These are phyloP conservation scores for Aspidoscelis tigris DNA, from an alignment of 2,113 vertebrate species.

Conservation along the genomic window DNA sequence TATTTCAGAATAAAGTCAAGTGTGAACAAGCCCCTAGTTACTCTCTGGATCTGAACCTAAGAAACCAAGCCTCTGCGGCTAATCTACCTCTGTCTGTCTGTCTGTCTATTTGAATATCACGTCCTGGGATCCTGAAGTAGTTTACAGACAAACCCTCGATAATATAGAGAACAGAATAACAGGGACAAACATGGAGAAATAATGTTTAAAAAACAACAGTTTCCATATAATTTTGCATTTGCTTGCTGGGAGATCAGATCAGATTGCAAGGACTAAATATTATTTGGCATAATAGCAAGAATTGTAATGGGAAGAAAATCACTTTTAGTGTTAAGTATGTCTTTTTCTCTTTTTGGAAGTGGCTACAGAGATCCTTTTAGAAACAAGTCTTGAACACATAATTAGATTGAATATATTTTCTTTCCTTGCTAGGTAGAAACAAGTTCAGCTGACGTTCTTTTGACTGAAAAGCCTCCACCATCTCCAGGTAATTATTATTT, in stretches of 20 bases:
- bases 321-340: neutral
- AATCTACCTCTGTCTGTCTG: neutral
- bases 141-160: too few relatives aligned
- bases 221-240: too few relatives aligned
- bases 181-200: neutral
- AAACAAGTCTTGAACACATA: neutral
- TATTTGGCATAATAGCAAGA: neutral
- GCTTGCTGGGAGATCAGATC: too few relatives aligned
- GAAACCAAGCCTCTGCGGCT: neutral
- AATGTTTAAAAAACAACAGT: too few relatives aligned
- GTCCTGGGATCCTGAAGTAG: too few relatives aligned
- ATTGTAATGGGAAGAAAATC: neutral
- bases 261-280: too few relatives aligned
- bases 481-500: constrained; percentile 78
- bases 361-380: neutral
- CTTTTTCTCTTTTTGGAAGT: neutral
- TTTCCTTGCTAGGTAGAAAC: constrained; percentile 70
- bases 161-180: neutral
- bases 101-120: neutral
- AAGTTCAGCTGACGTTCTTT: constrained; percentile 41
- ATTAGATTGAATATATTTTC: neutral
- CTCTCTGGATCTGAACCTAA: neutral
- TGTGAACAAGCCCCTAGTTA: too few relatives aligned
- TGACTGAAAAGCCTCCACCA: constrained; percentile 63
- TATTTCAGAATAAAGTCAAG: too few relatives aligned